Base-by-base conservation (phyloP, 1,140 invertebrate species). In the Drosophila suzukii region DNA sequence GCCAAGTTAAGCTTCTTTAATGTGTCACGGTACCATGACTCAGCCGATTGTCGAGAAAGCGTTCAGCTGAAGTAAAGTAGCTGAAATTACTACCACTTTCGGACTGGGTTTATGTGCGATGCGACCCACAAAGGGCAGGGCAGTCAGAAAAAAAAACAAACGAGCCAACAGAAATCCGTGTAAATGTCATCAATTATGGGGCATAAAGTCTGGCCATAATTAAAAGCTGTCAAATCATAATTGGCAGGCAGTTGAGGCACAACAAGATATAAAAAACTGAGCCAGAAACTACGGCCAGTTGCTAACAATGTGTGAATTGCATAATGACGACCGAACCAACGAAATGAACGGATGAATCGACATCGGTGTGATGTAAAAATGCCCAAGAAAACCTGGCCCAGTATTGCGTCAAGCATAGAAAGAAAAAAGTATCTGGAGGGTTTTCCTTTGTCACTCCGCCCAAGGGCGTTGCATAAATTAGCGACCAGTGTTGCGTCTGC, bases 381-480 rank as follows among this genome's bases (percentile, higher is more conserved):
- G 63, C 66, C 62, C 66, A 49, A 67, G 62, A 55, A 70, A 70
- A 70, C 60, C 27, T 51, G 38, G 46, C 59, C 36, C 59, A 50
- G 46, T 49, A 43, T 71, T 71, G 53, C 67, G 50, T 67, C 66
- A 70, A 54, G 12, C 10, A 43, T n/a, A n/a, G n/a, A 34, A 49
- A 32, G 36, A 61, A 61, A 43, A 63, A n/a, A n/a, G 15, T 36
- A 27, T 20, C 61, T 43, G 8, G 20, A 71, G 67, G 65, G 67
- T 36, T 67, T 57, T 41, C 36, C 43, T 49, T 71, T 71, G 67
- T 71, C 51, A 58, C 65, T 71, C 17, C 67, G 46, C 75, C 84
- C 83, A 86, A 86, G 83, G 83, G 83, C 83, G 84, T 80, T 88
- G 83, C 83, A 86, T 86, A 86, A 86, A 86, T 86, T 86, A 88